Conservation (phyloP, 1,140 invertebrate species). For the Drosophila watanabei region DNA sequence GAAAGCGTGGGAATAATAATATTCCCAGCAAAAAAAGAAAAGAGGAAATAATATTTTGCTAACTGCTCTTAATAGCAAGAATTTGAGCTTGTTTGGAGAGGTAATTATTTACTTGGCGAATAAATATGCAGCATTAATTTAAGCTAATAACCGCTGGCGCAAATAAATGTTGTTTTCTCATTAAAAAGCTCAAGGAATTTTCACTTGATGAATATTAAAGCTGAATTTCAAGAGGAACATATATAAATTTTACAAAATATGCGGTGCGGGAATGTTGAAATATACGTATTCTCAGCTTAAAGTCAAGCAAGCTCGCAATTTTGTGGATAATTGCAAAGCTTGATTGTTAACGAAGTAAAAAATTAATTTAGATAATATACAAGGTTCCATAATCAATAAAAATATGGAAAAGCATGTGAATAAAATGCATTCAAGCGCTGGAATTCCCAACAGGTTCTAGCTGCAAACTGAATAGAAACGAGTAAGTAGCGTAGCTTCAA, state of each 20-base stretch:
- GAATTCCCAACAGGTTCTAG: neutral
- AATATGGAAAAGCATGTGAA: neutral
- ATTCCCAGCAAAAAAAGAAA: neutral
- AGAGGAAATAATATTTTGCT: conserved; percentile 16
- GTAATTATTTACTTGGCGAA: conserved; percentile 21
- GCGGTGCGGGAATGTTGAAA: neutral
- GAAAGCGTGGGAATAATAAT: conserved; percentile 13
- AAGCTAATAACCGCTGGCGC: conserved; percentile 4
- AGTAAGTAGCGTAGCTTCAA: neutral
- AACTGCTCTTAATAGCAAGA: conserved; percentile 21
- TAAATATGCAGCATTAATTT: conserved; percentile 15
- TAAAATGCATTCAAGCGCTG: neutral
- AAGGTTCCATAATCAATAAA: neutral
- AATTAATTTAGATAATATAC: neutral
- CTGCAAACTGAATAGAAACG: neutral
- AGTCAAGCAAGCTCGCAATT: neutral
- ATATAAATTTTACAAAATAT: neutral
- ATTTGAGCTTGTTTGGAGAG: conserved; percentile 13
- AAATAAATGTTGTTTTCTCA: conserved; percentile 8
- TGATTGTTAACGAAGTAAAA: neutral
- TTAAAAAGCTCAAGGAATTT: neutral
- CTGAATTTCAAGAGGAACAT: neutral
- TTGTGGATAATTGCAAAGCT: neutral
- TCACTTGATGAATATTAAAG: neutral
- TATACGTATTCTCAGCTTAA: neutral